Percentiles rank a stretch among this genome's conserved stretches.
These are phyloP conservation scores for Montipora capricornis DNA, from an alignment of 64 coral and sea anemone species.

Conservation along the genomic window DNA sequence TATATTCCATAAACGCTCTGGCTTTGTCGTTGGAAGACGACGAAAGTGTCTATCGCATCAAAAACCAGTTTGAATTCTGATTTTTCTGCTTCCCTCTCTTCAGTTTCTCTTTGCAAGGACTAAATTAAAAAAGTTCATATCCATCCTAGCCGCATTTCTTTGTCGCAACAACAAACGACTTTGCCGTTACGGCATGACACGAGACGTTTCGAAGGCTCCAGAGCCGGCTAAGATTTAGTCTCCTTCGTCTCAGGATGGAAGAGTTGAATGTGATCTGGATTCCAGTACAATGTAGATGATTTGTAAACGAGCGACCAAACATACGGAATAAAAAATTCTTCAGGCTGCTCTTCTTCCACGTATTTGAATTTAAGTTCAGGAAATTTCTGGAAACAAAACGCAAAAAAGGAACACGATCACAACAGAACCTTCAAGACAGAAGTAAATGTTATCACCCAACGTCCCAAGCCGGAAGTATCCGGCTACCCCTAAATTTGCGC, in stretches of 20 bases:
- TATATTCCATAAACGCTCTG: too few species aligned
- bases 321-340: slow-evolving; percentile 99
- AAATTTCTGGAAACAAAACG: slow-evolving; percentile 85
- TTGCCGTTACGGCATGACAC: not conserved
- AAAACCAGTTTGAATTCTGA: too few species aligned
- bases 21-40: too few species aligned
- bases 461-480: not conserved
- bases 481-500: not conserved
- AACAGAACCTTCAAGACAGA: not conserved
- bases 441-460: too few species aligned
- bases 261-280: slow-evolving; percentile 88
- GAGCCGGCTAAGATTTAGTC: not conserved
- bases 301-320: slow-evolving; percentile 98
- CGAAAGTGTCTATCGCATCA: too few species aligned
- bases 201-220: not conserved
- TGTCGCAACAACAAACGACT: too few species aligned
- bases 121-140: too few species aligned
- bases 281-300: slow-evolving; percentile 93
- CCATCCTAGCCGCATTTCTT: too few species aligned
- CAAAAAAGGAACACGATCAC: not conserved
- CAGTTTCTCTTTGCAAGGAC: too few species aligned
- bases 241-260: slow-evolving; percentile 86
- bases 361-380: slow-evolving; percentile 99
- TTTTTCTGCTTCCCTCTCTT: too few species aligned
- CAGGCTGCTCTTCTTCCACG: slow-evolving; percentile 97